A percentile compares a stretch with the other conserved stretches of the same genome.
Conservation (phyloP, 92 coral and sea anemone species). For the Scolanthus callimorphus region DNA sequence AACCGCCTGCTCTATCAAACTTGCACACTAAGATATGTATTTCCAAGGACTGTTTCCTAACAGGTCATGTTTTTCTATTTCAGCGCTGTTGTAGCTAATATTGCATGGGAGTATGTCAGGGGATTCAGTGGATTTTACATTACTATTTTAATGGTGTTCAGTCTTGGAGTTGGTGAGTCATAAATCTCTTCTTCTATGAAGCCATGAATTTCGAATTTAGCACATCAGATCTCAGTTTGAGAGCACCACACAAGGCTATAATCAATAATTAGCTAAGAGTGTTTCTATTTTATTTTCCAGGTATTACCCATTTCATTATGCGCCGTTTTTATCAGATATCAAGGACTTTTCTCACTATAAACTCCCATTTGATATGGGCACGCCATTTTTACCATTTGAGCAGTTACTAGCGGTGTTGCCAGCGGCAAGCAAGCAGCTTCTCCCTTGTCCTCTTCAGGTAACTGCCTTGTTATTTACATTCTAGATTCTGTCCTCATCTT, state of each 20-base stretch:
- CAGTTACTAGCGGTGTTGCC: slow-evolving; percentile 93
- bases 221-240: too few species aligned
- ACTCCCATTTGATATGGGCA: slow-evolving; percentile 71
- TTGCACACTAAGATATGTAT: too few species aligned
- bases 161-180: slow-evolving; percentile 93
- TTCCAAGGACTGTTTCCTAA: too few species aligned
- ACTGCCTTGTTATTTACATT: too few species aligned
- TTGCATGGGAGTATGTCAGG: slow-evolving; percentile 73
- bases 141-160: slow-evolving; percentile 95
- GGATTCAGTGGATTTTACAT: slow-evolving; percentile 94
- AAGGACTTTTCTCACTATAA: slow-evolving; percentile 53
- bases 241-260: too few species aligned
- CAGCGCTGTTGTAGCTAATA: slow-evolving; percentile 55
- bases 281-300: slow-evolving; percentile 28
- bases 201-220: too few species aligned
- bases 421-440: slow-evolving; percentile 87
- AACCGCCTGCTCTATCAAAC: too few species aligned
- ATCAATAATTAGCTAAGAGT: too few species aligned
- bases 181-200: background rate
- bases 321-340: slow-evolving; percentile 91
- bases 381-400: slow-evolving; percentile 92
- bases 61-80: background rate
- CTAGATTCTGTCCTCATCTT: too few species aligned
- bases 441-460: slow-evolving; percentile 90
- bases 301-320: slow-evolving; percentile 96